These are phyloP conservation scores for Eptesicus fuscus DNA, from an alignment of 2,113 vertebrate genomes.

Conservation along the genomic window DNA sequence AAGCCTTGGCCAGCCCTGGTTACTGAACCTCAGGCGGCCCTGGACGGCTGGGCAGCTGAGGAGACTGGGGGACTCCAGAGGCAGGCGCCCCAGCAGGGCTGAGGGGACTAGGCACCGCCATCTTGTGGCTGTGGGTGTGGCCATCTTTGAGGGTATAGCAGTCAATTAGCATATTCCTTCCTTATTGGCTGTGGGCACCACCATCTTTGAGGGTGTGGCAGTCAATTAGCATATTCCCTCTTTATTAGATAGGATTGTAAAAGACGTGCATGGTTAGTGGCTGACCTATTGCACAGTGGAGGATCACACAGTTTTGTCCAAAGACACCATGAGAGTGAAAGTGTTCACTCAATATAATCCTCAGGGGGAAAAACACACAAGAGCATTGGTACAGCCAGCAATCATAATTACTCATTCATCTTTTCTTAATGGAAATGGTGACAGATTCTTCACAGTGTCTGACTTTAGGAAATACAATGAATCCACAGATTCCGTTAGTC, in stretches of 20 bases:
- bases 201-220: no score
- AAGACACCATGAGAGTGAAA: background rate
- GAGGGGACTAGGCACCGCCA: no score
- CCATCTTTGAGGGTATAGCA: no score
- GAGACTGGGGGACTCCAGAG: no score
- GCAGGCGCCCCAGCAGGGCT: no score
- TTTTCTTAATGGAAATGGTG: constrained; percentile 44
- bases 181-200: no score
- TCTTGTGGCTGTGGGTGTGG: no score
- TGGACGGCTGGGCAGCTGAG: no score
- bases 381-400: background rate
- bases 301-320: background rate
- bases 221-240: no score
- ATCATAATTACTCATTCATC: background rate
- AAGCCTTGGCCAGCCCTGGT: no score
- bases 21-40: no score
- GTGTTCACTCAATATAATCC: background rate
- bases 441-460: constrained; percentile 23
- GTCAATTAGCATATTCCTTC: no score
- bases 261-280: background rate
- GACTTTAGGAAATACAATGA: background rate
- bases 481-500: background rate
- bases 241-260: background rate
- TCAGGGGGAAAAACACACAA: background rate
- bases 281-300: background rate